These are phyloP conservation scores for Semnornis frantzii DNA, from an alignment of 2,113 vertebrate genomes.

Conservation along the genomic window DNA sequence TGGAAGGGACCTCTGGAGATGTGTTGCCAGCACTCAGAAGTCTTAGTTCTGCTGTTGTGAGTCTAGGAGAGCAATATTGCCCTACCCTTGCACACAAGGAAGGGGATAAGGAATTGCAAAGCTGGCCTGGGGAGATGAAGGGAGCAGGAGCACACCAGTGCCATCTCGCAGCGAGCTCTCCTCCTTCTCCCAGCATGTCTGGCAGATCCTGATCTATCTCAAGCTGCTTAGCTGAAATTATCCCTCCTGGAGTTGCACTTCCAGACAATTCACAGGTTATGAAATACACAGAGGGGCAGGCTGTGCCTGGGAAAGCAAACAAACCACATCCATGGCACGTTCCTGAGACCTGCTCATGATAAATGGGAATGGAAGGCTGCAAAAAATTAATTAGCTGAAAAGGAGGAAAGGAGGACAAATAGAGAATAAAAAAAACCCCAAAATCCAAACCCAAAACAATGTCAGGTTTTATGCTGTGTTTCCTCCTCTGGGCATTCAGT, in stretches of 20 bases:
- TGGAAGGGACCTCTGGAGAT: no score
- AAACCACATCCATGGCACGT: not conserved
- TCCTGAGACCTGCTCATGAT: not conserved
- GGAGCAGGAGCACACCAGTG: not conserved
- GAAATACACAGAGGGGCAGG: not conserved
- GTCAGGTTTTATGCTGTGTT: not conserved
- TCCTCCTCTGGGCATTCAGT: not conserved
- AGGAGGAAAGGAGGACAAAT: not conserved
- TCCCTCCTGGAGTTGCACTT: not conserved
- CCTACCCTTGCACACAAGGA: not conserved
- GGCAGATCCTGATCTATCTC: constrained; percentile 3
- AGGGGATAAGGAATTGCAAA: not conserved
- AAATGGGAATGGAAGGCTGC: not conserved
- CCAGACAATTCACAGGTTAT: not conserved
- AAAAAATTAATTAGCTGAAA: constrained; percentile 1
- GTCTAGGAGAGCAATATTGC: not conserved
- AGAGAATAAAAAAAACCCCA: not conserved
- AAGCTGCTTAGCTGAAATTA: not conserved
- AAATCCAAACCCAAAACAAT: not conserved
- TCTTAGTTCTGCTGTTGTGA: not conserved
- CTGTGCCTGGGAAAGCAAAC: not conserved
- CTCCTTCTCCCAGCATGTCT: not conserved
- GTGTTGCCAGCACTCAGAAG: not conserved
- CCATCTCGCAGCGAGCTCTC: not conserved
- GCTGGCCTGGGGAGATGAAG: not conserved